These are phyloP conservation scores for Drosophila pachea DNA, from an alignment of 1,140 invertebrate genomes.

Conservation along the genomic window DNA sequence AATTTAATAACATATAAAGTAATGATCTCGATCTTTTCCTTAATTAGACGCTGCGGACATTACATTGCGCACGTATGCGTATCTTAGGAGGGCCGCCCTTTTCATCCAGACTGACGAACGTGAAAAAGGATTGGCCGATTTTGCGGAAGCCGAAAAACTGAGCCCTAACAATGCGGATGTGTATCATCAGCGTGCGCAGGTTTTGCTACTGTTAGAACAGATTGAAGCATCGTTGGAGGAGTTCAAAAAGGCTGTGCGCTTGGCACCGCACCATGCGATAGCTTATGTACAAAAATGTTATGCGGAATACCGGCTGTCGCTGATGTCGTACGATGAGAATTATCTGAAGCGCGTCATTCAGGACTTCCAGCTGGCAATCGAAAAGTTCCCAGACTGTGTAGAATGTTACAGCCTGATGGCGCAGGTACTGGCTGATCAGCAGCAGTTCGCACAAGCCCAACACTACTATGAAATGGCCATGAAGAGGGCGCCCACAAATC, in stretches of 20 bases:
- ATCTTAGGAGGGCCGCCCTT: slow-evolving; percentile 93
- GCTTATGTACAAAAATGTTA: slow-evolving; percentile 93
- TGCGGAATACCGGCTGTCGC: slow-evolving; percentile 87
- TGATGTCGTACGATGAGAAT: slow-evolving; percentile 80
- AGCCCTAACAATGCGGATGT: slow-evolving; percentile 91
- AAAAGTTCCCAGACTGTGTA: slow-evolving; percentile 89
- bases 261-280: slow-evolving; percentile 90
- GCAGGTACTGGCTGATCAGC: slow-evolving; percentile 90
- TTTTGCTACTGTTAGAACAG: slow-evolving; percentile 89
- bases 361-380: slow-evolving; percentile 86
- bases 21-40: neutral
- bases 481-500: slow-evolving; percentile 90
- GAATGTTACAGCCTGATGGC: slow-evolving; percentile 92
- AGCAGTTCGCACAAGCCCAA: slow-evolving; percentile 90
- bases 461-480: slow-evolving; percentile 89
- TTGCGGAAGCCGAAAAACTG: slow-evolving; percentile 86
- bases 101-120: slow-evolving; percentile 88
- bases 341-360: slow-evolving; percentile 82
- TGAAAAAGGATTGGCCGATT: slow-evolving; percentile 87
- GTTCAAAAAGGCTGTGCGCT: slow-evolving; percentile 89
- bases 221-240: slow-evolving; percentile 88
- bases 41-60: slow-evolving; percentile 79
- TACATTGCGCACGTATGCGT: slow-evolving; percentile 88
- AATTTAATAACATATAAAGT: neutral
- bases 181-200: slow-evolving; percentile 88